Base-by-base conservation (phyloP, 2,113 vertebrate species). In the Deroptyus accipitrinus region DNA sequence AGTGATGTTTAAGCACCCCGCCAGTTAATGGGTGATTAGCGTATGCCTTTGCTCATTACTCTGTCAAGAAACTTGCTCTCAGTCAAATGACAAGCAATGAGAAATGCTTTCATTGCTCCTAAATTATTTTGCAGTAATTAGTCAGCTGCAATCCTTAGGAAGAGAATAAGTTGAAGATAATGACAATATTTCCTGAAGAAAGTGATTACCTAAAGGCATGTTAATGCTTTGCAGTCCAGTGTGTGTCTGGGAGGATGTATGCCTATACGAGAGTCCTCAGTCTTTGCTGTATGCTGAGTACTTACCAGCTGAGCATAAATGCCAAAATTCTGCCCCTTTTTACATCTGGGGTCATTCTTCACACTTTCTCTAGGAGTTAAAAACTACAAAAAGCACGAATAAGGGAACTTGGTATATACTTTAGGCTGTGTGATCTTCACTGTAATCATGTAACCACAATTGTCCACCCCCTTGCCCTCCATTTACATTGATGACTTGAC, bases 61-160 rank as follows among this genome's bases (percentile, higher is more conserved):
- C 68, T 31, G 17, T 94, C 87, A 83, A 93, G 81, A 78, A 94
- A 68, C 78, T 57, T 84, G 63, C 57, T 96, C 83, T 90, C 81
- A 90, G 83, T 90, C 84, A 81, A 95, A 81, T 61, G 72, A 84
- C 24, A 86, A 84, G 73, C 83, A 51, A 7, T 91, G 72, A 93
- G 90, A 77, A 83, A 95, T 59, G 35, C 66, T 92, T 94, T 94
- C 94, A 91, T 90, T 95, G 73, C 91, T 94, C 63, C 77, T 78
- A 77, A 90, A 92, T 95, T 89, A 86, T 89, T 96, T 93, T 67
- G 57, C 5, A 11, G 48, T 42, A 89, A 91, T 96, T 94, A 95
- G 83, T 81, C 73, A 94, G 57, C 78, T 92, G 41, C 62, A 70
- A 10, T 70, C 62, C 57, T 42, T 76, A 88, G 72, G 64, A 88